A percentile compares a stretch with the other conserved stretches of the same genome.
Evolutionary conservation across 2,888 invertebrate species (phyloP).

Genomic region (Orthonychiurus folsomi): DNA sequence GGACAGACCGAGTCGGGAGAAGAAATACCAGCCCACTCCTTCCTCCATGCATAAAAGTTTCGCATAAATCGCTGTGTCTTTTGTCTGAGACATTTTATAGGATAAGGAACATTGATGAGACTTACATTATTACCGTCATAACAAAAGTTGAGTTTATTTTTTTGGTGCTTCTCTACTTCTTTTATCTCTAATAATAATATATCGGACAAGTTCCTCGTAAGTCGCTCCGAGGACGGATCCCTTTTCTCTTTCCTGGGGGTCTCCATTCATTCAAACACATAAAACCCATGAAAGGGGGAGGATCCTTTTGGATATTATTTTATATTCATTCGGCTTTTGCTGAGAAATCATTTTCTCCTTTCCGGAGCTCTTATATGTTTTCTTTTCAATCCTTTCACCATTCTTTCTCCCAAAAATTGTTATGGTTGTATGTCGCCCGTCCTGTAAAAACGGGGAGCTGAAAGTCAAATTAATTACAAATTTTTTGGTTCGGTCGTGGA

Average conservation of each 20-base stretch:
- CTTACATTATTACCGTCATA: background rate
- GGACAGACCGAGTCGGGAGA: background rate
- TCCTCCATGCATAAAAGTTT: background rate
- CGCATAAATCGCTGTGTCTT: background rate
- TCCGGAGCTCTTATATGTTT: background rate
- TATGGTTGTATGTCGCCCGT: too few relatives aligned
- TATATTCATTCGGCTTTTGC: background rate
- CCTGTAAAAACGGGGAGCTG: too few relatives aligned
- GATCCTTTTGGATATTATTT: background rate
- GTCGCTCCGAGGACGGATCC: background rate
- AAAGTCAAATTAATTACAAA: too few relatives aligned
- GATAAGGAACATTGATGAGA: background rate
- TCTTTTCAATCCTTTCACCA: background rate
- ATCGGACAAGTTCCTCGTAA: background rate
- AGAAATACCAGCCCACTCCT: too few relatives aligned
- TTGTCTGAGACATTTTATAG: constrained; percentile 1
- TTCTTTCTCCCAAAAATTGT: background rate
- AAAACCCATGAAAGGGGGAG: background rate
- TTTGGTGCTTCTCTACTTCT: background rate
- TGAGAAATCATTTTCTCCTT: background rate
- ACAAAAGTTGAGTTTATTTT: constrained; percentile 1
- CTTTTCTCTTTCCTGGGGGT: background rate
- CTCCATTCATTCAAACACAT: background rate
- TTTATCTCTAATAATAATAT: background rate
- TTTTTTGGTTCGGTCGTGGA: too few relatives aligned